A percentile compares a stretch with the other conserved stretches of the same genome.
Evolutionary conservation across 2,888 invertebrate genomes (phyloP).

Genomic region (Leptarthrus brevirostris): DNA sequence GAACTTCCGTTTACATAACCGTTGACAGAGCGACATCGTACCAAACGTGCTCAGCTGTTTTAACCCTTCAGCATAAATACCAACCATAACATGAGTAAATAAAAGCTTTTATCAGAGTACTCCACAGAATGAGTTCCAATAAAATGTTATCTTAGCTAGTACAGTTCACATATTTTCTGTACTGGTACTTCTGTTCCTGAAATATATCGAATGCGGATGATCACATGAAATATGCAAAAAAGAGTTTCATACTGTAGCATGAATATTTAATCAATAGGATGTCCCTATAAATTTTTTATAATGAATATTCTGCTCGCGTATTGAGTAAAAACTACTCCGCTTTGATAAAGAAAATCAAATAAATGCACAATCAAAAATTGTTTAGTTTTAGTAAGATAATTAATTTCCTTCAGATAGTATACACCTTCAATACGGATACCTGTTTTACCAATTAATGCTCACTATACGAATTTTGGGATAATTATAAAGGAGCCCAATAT

Average conservation of each 20-base stretch:
- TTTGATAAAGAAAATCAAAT: too few relatives aligned
- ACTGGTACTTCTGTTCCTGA: not conserved
- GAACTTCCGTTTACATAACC: too few relatives aligned
- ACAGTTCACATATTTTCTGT: conserved; percentile 2
- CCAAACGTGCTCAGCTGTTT: conserved; percentile 26
- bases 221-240: conserved; percentile 18
- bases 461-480: too few relatives aligned
- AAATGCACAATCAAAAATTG: too few relatives aligned
- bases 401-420: too few relatives aligned
- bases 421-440: too few relatives aligned
- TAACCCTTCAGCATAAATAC: conserved; percentile 27
- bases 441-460: too few relatives aligned
- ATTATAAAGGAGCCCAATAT: too few relatives aligned
- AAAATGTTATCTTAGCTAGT: conserved; percentile 27
- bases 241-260: conserved; percentile 24
- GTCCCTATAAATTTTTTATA: conserved; percentile 26
- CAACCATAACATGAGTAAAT: conserved; percentile 26
- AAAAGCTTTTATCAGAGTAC: conserved; percentile 32
- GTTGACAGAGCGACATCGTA: too few relatives aligned
- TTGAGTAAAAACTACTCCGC: not conserved
- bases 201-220: conserved; percentile 28
- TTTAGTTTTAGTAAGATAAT: too few relatives aligned
- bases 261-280: conserved; percentile 25
- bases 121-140: conserved; percentile 29
- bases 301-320: conserved; percentile 23